Evolutionary conservation across 1,140 invertebrate species (phyloP).

Genomic region (Temnothorax nylanderi): DNA sequence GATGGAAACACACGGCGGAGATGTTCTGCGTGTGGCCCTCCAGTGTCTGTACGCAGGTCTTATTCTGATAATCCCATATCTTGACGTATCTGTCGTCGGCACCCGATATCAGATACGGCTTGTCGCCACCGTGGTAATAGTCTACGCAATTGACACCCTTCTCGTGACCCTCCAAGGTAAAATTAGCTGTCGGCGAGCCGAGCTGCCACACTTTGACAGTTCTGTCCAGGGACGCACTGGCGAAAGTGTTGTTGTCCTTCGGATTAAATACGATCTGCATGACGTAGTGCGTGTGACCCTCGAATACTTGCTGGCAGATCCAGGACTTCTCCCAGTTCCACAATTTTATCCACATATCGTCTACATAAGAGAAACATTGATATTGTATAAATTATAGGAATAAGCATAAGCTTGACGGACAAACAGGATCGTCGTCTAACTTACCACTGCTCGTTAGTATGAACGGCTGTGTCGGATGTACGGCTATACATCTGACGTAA

Average conservation of each 20-base stretch:
- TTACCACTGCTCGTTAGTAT: constrained; percentile 98
- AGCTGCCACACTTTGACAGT: constrained; percentile 99
- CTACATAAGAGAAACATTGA: constrained; percentile 86
- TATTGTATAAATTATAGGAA: neutral
- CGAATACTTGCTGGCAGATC: constrained; percentile 98
- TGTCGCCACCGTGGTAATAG: constrained; percentile 99
- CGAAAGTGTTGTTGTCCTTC: constrained; percentile 99
- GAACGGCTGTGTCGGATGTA: constrained; percentile 99
- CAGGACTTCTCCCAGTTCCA: constrained; percentile 99
- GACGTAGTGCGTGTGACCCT: constrained; percentile 99
- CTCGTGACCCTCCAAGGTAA: constrained; percentile 99
- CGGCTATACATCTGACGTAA: constrained; percentile 97
- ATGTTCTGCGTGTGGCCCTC: constrained; percentile 99
- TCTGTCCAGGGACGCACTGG: constrained; percentile 98
- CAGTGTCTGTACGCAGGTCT: constrained; percentile 99
- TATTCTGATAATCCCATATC: constrained; percentile 99
- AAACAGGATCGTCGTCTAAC: constrained; percentile 70
- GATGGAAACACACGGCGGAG: constrained; percentile 97
- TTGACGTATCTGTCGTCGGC: constrained; percentile 99
- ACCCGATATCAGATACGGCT: constrained; percentile 99
- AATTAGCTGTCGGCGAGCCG: constrained; percentile 98
- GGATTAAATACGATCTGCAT: constrained; percentile 99
- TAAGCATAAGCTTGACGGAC: neutral
- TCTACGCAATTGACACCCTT: constrained; percentile 99
- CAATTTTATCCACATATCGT: constrained; percentile 99